Percentiles rank a stretch among this genome's conserved stretches.
Evolutionary conservation across 2,113 vertebrate species (phyloP).

Genomic region (Trichomycterus rosablanca): DNA sequence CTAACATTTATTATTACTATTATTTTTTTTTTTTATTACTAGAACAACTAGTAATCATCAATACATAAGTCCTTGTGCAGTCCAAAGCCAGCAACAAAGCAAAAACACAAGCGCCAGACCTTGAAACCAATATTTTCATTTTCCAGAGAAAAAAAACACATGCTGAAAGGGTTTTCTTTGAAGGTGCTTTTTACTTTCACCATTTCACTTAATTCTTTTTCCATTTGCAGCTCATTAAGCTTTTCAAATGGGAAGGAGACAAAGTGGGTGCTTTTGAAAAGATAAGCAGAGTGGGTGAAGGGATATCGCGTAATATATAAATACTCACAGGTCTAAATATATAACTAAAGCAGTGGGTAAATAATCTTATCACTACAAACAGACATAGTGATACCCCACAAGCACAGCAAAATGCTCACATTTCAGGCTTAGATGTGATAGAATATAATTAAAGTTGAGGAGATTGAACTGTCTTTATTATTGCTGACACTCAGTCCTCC

Average conservation of each 20-base stretch:
- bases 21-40: no score
- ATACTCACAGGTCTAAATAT: slow-evolving; percentile 62
- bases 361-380: slow-evolving; percentile 66
- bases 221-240: slow-evolving; percentile 46
- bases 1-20: no score
- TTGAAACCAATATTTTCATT: slow-evolving; percentile 48
- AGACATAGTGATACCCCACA: slow-evolving; percentile 59
- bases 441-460: slow-evolving; percentile 67
- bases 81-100: not conserved
- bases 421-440: slow-evolving; percentile 65
- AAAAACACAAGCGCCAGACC: not conserved
- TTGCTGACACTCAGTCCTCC: slow-evolving; percentile 58
- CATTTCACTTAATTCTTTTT: slow-evolving; percentile 46
- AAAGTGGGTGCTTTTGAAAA: not conserved
- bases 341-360: slow-evolving; percentile 48
- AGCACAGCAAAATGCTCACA: no score
- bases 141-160: slow-evolving; percentile 37
- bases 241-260: not conserved
- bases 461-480: slow-evolving; percentile 63
- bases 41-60: no score
- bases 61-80: not conserved
- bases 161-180: slow-evolving; percentile 35
- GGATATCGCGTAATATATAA: slow-evolving; percentile 43
- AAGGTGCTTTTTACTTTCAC: not conserved
- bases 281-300: slow-evolving; percentile 16